Percentiles rank a stretch among this genome's conserved stretches.
Conservation (phyloP, 2,797 vertebrate species). For the Gobio occitaniae region DNA sequence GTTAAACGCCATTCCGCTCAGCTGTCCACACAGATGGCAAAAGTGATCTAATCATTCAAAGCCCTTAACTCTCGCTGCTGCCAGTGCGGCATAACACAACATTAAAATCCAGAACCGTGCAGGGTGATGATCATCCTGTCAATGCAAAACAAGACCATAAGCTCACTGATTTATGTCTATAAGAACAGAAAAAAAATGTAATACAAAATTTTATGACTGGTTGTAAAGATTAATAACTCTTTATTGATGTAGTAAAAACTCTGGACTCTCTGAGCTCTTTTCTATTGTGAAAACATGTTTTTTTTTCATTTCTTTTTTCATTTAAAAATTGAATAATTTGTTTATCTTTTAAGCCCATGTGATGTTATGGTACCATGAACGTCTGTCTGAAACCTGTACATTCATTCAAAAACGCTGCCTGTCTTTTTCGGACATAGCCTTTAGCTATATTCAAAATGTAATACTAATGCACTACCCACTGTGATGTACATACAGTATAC, state of each 20-base stretch:
- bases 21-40: conserved; percentile 62
- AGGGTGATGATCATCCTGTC: neutral
- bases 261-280: neutral
- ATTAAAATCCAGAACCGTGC: conserved; percentile 14
- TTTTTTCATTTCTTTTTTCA: too few species aligned
- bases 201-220: neutral
- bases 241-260: neutral
- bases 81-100: conserved; percentile 25
- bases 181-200: neutral
- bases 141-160: neutral
- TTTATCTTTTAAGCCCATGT: neutral
- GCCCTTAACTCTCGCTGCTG: conserved; percentile 34
- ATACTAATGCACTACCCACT: neutral
- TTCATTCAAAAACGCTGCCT: neutral
- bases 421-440: neutral
- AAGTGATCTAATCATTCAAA: conserved; percentile 54
- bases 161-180: neutral
- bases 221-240: neutral
- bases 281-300: neutral
- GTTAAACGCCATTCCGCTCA: conserved; percentile 52
- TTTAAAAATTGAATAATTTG: neutral
- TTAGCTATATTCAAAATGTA: neutral
- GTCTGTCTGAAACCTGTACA: too few species aligned
- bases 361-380: neutral
- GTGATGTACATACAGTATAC: neutral